Conservation (phyloP, 2,797 vertebrate genomes). For the Pseudomugil gertrudae region DNA sequence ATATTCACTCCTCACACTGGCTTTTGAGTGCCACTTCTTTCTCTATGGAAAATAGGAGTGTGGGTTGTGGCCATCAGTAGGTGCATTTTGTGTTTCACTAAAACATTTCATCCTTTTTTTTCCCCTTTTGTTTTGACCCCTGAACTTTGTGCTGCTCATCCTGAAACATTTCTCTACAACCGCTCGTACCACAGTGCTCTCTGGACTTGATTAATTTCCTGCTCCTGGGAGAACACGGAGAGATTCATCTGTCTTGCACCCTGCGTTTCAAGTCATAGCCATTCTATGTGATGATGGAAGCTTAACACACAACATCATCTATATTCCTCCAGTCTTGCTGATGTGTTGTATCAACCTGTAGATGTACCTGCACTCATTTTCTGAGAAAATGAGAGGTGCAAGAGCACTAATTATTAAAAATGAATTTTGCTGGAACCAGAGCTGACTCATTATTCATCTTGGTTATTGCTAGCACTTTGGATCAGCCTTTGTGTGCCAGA, state of each 20-base stretch:
- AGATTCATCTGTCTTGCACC: slow-evolving; percentile 65
- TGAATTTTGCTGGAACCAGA: slow-evolving; percentile 74
- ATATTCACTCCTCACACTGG: neutral
- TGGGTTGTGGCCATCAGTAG: slow-evolving; percentile 1
- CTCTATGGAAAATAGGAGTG: neutral
- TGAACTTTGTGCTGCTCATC: slow-evolving; percentile 54
- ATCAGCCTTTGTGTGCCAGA: slow-evolving; percentile 77
- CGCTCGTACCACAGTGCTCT: slow-evolving; percentile 39
- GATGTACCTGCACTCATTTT: slow-evolving; percentile 76
- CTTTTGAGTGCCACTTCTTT: neutral
- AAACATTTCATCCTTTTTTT: neutral
- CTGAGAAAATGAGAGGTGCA: slow-evolving; percentile 72
- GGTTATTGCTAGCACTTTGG: slow-evolving; percentile 83
- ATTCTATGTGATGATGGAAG: slow-evolving; percentile 69
- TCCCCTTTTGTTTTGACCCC: slow-evolving; percentile 19
- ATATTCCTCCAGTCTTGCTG: slow-evolving; percentile 66
- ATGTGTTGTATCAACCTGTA: slow-evolving; percentile 69
- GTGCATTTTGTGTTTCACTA: slow-evolving; percentile 1
- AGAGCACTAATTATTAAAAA: slow-evolving; percentile 84
- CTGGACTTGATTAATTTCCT: slow-evolving; percentile 71
- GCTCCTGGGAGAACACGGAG: slow-evolving; percentile 49
- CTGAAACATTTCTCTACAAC: slow-evolving; percentile 47
- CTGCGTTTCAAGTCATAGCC: slow-evolving; percentile 62
- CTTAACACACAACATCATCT: slow-evolving; percentile 74
- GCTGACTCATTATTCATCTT: slow-evolving; percentile 78